These are phyloP conservation scores for Kryptopterus vitreolus DNA, from an alignment of 2,797 vertebrate species.

Conservation along the genomic window DNA sequence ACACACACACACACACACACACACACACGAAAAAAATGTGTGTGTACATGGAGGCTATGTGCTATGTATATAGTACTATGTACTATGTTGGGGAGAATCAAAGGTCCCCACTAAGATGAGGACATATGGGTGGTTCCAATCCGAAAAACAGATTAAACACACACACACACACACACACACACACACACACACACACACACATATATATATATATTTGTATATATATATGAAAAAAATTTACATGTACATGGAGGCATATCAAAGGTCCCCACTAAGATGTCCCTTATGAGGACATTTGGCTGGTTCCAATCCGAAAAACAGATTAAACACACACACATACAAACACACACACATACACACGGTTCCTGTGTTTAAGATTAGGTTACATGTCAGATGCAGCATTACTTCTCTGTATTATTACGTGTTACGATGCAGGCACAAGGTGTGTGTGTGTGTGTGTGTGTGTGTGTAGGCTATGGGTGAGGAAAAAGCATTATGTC, in stretches of 20 bases:
- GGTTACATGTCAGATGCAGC: too few species aligned
- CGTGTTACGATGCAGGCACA: not conserved
- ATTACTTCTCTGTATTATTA: not conserved
- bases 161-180: too few species aligned
- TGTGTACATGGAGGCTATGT: too few species aligned
- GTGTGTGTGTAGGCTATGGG: not conserved
- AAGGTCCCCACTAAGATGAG: not conserved
- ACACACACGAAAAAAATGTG: too few species aligned
- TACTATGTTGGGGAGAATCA: too few species aligned
- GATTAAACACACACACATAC: not conserved
- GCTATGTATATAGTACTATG: too few species aligned
- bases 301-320: not conserved
- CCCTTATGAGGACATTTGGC: not conserved
- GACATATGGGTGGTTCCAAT: not conserved
- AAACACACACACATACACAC: not conserved
- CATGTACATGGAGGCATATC: not conserved
- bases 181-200: too few species aligned
- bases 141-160: too few species aligned
- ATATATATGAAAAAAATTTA: too few species aligned
- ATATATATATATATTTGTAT: too few species aligned
- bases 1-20: too few species aligned
- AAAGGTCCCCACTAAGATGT: not conserved
- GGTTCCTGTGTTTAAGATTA: not conserved
- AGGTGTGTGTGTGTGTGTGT: not conserved
- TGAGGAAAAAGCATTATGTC: conserved; percentile 25